phyloP scores from a whole-genome alignment of 2,888 invertebrate species.

The Anorthoa munda region DNA sequence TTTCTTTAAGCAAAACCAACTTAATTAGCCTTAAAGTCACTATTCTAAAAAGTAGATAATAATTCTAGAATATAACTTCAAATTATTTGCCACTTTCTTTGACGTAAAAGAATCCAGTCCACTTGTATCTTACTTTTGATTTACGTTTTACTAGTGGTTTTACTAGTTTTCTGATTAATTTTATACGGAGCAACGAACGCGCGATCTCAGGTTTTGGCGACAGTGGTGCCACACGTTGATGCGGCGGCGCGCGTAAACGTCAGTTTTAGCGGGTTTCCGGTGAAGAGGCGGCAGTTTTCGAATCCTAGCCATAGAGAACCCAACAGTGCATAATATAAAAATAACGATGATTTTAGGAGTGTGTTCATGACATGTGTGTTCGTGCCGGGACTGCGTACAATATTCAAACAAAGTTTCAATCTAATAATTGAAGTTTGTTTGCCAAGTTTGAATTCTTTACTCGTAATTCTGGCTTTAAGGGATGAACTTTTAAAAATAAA shows the following conservation, averaged over 20 bases:
- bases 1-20: neutral
- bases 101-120: constrained; percentile 4
- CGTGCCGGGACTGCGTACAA: constrained; percentile 27
- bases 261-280: no score
- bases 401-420: constrained; percentile 46
- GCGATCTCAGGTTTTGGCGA: no score
- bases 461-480: constrained; percentile 52
- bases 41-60: no score
- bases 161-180: no score
- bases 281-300: no score
- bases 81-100: neutral
- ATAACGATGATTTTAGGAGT: constrained; percentile 43
- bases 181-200: no score
- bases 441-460: constrained; percentile 52
- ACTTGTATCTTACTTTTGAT: constrained; percentile 23
- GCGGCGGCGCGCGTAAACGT: no score
- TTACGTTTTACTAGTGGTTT: no score
- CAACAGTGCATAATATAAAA: constrained; percentile 47
- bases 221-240: no score
- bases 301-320: no score
- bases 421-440: constrained; percentile 58
- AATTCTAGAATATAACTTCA: neutral
- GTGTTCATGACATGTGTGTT: no score
- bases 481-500: constrained; percentile 52
- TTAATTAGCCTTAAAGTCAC: neutral